phyloP scores from a whole-genome alignment of 2,113 vertebrate species.

The Cyanoderma ruficeps region DNA sequence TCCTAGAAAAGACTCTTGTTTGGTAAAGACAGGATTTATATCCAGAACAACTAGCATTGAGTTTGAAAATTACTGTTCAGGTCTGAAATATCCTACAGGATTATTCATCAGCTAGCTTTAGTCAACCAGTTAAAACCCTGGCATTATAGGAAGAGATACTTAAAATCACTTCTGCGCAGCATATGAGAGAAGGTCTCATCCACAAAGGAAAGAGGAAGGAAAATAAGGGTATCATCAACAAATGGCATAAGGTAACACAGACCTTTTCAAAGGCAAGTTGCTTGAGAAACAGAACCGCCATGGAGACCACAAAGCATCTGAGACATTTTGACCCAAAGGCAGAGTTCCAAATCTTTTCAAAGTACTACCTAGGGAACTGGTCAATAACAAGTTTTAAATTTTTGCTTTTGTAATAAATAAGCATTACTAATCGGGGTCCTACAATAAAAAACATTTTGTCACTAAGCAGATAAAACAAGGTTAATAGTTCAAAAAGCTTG shows the following conservation, averaged over 20 bases:
- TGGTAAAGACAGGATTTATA: background rate
- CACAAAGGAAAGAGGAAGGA: background rate
- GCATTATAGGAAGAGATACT: background rate
- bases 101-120: background rate
- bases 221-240: background rate
- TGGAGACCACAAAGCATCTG: conserved; percentile 66
- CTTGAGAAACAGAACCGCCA: conserved; percentile 59
- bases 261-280: conserved; percentile 50
- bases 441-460: conserved; percentile 28
- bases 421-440: conserved; percentile 18
- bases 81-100: background rate
- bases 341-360: conserved; percentile 61
- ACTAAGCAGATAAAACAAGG: conserved; percentile 4
- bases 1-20: background rate
- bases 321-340: conserved; percentile 67
- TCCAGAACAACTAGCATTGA: background rate
- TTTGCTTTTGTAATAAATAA: conserved; percentile 55
- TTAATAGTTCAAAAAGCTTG: conserved; percentile 35
- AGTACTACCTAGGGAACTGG: conserved; percentile 60
- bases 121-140: background rate
- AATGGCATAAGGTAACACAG: conserved; percentile 38
- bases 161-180: background rate
- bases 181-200: background rate
- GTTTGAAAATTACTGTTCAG: background rate
- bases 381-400: conserved; percentile 45